Conservation (phyloP, 2,888 invertebrate genomes). For the Dryadula phaetusa region DNA sequence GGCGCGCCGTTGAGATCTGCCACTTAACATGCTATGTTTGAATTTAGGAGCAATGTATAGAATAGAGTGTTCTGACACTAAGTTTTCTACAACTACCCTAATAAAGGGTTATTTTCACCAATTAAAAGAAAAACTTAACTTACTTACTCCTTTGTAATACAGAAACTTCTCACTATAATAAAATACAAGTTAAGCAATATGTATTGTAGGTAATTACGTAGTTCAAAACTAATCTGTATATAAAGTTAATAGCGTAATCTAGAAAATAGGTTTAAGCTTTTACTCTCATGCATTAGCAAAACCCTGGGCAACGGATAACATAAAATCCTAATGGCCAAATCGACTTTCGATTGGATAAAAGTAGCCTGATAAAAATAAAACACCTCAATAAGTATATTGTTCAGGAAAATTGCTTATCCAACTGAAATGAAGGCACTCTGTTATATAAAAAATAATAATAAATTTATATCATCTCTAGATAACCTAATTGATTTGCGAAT, state of each 20-base stretch:
- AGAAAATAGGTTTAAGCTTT: conserved; percentile 42
- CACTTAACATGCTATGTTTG: too few species aligned
- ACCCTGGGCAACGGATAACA: conserved; percentile 41
- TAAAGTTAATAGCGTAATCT: conserved; percentile 34
- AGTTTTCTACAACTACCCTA: too few species aligned
- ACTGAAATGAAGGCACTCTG: conserved; percentile 30
- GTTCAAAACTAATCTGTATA: conserved; percentile 21
- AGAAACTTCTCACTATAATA: conserved; percentile 13
- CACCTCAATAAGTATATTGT: conserved; percentile 65
- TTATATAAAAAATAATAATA: conserved; percentile 60
- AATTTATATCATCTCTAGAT: conserved; percentile 63
- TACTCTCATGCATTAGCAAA: conserved; percentile 42
- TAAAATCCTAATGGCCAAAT: conserved; percentile 47
- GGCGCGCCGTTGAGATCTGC: too few species aligned
- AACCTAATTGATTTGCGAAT: conserved; percentile 58
- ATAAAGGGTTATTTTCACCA: too few species aligned
- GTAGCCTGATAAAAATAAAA: conserved; percentile 50
- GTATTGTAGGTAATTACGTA: conserved; percentile 9
- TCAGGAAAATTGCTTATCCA: conserved; percentile 57
- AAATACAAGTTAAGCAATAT: conserved; percentile 12
- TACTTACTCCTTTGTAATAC: too few species aligned
- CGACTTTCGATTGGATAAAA: conserved; percentile 48
- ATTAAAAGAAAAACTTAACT: too few species aligned
- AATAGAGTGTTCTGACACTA: too few species aligned
- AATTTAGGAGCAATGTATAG: too few species aligned